Evolutionary conservation across 1,140 invertebrate species (phyloP).

Genomic region (Drosophila ogumai): DNA sequence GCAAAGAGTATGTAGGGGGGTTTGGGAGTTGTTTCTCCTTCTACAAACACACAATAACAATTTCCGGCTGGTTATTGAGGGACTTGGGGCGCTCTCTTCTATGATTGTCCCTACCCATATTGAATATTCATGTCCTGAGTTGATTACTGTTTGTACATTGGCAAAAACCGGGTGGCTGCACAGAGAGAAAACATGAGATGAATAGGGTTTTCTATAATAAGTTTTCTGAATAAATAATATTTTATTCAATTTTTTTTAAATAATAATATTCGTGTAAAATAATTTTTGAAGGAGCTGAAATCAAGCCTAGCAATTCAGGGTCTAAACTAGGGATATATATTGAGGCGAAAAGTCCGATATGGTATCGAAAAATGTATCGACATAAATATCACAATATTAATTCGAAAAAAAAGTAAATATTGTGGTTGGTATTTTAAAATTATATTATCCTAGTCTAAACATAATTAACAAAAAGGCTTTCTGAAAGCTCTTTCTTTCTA

Average conservation of each 20-base stretch:
- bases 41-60: constrained; percentile 31
- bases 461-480: no score
- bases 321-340: background rate
- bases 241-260: background rate
- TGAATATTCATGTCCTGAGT: constrained; percentile 33
- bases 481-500: background rate
- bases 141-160: constrained; percentile 49
- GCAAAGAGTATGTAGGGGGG: background rate
- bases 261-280: background rate
- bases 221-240: background rate
- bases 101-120: constrained; percentile 15
- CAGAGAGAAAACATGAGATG: constrained; percentile 3
- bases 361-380: no score
- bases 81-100: background rate
- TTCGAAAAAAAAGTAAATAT: no score
- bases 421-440: no score
- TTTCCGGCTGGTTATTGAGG: constrained; percentile 31
- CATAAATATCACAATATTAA: no score
- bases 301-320: background rate
- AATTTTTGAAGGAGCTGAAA: background rate
- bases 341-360: no score
- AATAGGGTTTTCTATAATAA: background rate
- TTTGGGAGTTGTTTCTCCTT: background rate
- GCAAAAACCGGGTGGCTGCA: background rate
- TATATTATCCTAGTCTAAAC: no score